Base-by-base conservation (phyloP, 2,888 invertebrate genomes). In the Neoaliturus tenellus region DNA sequence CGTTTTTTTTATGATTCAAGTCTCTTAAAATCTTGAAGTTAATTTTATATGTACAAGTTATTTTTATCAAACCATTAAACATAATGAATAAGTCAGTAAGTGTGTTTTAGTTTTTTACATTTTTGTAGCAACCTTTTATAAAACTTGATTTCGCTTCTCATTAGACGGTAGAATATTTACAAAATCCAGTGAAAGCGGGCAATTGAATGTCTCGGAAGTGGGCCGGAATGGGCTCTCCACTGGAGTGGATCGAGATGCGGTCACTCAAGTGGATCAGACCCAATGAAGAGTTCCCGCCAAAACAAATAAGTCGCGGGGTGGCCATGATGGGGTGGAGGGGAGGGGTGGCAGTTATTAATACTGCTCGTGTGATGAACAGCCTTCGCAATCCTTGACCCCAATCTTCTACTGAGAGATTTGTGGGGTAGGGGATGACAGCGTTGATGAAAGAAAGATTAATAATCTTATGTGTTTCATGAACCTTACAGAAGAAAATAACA, bases 241-340 rank as follows among this genome's bases (percentile, higher is more conserved):
- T 62, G 62, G 62, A 62, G 62, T 62, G 62, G 44, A 75, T 2
- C 20, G 48, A 75, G 48, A 48, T 78, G 78, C 78, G 78, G 78
- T 78, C 51, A 78, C 31, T 75, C 12, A 17, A 75, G 73, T 75
- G 73, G 71, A 71, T 35, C 71, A 35, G 71, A 44, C 44, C 5
- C 35, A 55, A 78, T 78, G 78, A 78, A 78, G 33, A 78, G 78
- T 78, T 75, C 75, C 75, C 78, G 78, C 78, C 78, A 78, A 78
- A 78, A 78, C 78, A 78, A 78, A 78, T 55, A 78, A 78, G 62
- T 62, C 62, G 62, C 62, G 62, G 62, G 62, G 25, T 62, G 78
- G 55, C 20, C 14, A 1, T n/a, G 78, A 20, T 55, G 78, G 55
- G 20, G 20, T 33, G 31, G 33, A 0, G 20, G 55, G 55, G 48